Conservation (phyloP, 1,140 invertebrate genomes). For the Trachymyrmex septentrionalis region DNA sequence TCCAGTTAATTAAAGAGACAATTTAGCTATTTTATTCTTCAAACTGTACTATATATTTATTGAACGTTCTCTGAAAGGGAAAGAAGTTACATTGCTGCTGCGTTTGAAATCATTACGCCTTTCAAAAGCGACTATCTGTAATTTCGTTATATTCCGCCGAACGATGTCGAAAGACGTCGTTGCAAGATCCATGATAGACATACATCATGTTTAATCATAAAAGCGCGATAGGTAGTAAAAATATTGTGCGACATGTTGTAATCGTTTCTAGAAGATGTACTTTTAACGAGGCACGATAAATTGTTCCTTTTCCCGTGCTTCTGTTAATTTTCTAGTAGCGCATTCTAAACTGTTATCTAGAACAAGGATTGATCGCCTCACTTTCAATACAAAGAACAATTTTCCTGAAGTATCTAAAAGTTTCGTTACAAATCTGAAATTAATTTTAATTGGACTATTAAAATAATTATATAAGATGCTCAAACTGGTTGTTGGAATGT, state of each 20-base stretch:
- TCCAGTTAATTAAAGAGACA: not conserved
- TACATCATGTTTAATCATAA: constrained; percentile 22
- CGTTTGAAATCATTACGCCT: not conserved
- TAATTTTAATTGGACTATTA: too few relatives aligned
- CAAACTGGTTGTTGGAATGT: too few relatives aligned
- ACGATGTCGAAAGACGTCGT: constrained; percentile 28
- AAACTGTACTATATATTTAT: not conserved
- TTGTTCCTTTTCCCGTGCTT: not conserved
- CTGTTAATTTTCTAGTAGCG: constrained; percentile 8
- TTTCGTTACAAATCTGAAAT: too few relatives aligned
- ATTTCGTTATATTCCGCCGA: constrained; percentile 17
- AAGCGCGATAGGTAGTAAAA: not conserved
- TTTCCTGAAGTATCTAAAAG: too few relatives aligned
- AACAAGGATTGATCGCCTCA: not conserved
- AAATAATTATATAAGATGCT: too few relatives aligned
- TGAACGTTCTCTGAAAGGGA: not conserved
- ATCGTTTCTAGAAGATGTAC: constrained; percentile 37
- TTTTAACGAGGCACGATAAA: constrained; percentile 37
- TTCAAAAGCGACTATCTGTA: constrained; percentile 10
- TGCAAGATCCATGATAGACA: constrained; percentile 21
- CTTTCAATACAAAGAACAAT: too few relatives aligned
- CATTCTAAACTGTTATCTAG: constrained; percentile 5
- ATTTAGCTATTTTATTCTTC: not conserved
- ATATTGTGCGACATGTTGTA: constrained; percentile 11
- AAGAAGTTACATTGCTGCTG: not conserved